Base-by-base conservation (phyloP, 1,140 invertebrate genomes). In the Trichonephila clavata region DNA sequence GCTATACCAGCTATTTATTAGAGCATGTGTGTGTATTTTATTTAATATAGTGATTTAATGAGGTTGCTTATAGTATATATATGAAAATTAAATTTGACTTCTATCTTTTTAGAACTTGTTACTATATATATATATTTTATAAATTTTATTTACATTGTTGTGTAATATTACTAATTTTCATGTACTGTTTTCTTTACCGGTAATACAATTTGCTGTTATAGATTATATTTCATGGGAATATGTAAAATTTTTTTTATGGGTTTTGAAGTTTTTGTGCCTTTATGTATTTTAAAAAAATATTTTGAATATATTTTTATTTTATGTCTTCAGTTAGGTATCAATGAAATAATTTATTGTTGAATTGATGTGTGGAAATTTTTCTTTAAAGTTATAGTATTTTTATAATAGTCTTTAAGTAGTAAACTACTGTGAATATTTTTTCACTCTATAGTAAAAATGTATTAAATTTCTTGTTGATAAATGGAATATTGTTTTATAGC, bases 401-500 rank as follows among this genome's bases (percentile, higher is more conserved):
- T 80, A 14, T 90, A 81, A 27, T 81, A 81, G 68, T 81, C 43
- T 61, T 18, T 81, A 10, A 81, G 21, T 81, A 90, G 59, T 81
- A 60, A 90, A 39, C 59, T 81, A 81, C 32, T 59, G 89, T 80
- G n/a, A 59, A 50, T 57, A 57, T 21, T 61, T 71, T 61, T 27
- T 68, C 13, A 71, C 43, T 81, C 13, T 61, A 39, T n/a, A 81
- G 57, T 81, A 21, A 77, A 50, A 10, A 32, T 59, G 65, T 32
- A 81, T 20, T 21, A 20, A 71, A 43, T 68, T 32, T 60, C 16
- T 59, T 60, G 43, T 90, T 61, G 71, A 13, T 59, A 43, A 50
- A 65, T 80, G 13, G 14, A 65, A 80, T 61, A 90, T 90, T 90
- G 80, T 81, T 90, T 81, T 81, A 90, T 80, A 81, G 27, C 16